Base-by-base conservation (phyloP, 2,113 vertebrate genomes). In the Hyaena hyaena region DNA sequence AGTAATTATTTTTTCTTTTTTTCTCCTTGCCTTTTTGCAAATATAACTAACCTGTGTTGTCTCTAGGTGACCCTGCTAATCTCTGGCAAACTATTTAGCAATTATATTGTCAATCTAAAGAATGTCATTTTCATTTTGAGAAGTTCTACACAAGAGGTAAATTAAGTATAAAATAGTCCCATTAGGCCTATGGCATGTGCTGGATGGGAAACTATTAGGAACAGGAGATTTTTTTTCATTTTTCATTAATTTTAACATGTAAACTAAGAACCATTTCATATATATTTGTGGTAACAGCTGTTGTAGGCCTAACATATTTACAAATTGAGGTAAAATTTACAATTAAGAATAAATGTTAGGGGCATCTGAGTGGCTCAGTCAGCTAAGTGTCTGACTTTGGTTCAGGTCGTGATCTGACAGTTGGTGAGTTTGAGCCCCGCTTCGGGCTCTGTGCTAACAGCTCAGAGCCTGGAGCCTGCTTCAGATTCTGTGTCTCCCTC, bases 331-430 rank as follows among this genome's bases (percentile, higher is more conserved):
- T 95, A 73, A 71, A 63, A 77, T 39, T 89, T 73, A 77, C 31
- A 68, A 77, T 68, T 93, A 71, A 69, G 50, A 81, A 88, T 80
- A 68, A 90, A 45, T 84, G 50, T 80, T 94, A 58, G 55, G 55
- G 7, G 55, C 19, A 7, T 2, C 55, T 58, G 19, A 19, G 55
- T 58, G 7, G 55, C 17, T 58, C 55, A 58, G 19, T 58, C 55
- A 58, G 19, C 21, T 58, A 58, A 58, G 19, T 7, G 19, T 58
- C 55, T 7, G 2, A 58, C 55, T 58, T 58, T 7, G 17, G 55
- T 19, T 21, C 19, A 58, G 55, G 19, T 58, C 16, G 21, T 58
- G 55, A 58, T 58, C 55, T 58, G 17, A 21, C 7, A 7, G 55
- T 58, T 58, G 7, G 19, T 58, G 55, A 58, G 19, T 58, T 58